These are phyloP conservation scores for Pycnonotus jocosus DNA, from an alignment of 2,113 vertebrate species.

Conservation along the genomic window DNA sequence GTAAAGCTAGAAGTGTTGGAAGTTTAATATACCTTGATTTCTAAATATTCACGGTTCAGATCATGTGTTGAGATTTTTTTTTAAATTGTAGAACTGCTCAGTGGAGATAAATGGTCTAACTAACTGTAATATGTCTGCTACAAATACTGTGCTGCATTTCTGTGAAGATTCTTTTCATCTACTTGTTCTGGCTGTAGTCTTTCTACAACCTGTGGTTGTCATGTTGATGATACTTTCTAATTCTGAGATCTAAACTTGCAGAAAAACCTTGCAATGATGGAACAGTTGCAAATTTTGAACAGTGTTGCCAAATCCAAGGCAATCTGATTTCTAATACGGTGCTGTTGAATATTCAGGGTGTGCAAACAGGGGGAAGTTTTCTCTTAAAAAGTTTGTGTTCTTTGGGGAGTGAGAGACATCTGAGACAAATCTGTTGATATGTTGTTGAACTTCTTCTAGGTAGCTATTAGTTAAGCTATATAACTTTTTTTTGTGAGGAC, in stretches of 20 bases:
- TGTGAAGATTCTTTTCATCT: neutral
- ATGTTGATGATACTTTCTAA: neutral
- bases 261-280: neutral
- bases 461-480: neutral
- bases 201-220: neutral
- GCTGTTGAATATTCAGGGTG: neutral
- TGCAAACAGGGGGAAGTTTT: neutral
- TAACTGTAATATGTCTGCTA: neutral
- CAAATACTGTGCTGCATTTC: neutral
- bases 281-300: neutral
- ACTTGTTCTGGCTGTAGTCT: neutral
- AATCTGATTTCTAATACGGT: neutral
- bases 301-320: neutral
- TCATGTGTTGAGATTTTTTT: neutral
- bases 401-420: neutral
- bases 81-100: neutral
- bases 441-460: neutral
- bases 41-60: neutral
- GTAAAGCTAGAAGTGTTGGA: neutral
- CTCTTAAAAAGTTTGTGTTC: neutral
- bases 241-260: neutral
- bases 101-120: neutral
- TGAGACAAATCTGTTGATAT: neutral
- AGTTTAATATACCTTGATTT: neutral
- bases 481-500: neutral